A percentile compares a stretch with the other conserved stretches of the same genome.
These are phyloP conservation scores for Oreochromis mossambicus DNA, from an alignment of 2,797 vertebrate species.

Conservation along the genomic window DNA sequence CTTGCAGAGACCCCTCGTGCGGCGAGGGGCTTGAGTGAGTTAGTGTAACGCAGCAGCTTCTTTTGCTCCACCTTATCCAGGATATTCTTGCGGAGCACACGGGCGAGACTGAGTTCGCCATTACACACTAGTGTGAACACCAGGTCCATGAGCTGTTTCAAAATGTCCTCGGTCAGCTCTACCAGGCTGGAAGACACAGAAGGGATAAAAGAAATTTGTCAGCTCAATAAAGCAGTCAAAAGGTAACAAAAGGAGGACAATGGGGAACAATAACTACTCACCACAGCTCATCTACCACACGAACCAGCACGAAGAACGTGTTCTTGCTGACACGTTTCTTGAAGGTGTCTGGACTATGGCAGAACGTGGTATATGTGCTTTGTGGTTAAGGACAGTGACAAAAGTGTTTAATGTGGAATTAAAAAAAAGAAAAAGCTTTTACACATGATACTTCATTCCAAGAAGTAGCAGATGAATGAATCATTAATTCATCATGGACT, in stretches of 20 bases:
- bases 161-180: slow-evolving; percentile 95
- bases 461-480: neutral
- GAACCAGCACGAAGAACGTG: slow-evolving; percentile 96
- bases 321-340: slow-evolving; percentile 99
- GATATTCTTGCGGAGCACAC: slow-evolving; percentile 95
- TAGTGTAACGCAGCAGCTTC: slow-evolving; percentile 86
- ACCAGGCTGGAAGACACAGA: slow-evolving; percentile 78
- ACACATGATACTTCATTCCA: neutral
- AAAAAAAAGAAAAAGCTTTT: neutral
- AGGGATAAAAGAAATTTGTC: neutral
- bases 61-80: slow-evolving; percentile 96
- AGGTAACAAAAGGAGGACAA: neutral
- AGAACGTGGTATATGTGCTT: slow-evolving; percentile 91
- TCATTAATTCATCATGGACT: neutral
- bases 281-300: slow-evolving; percentile 98
- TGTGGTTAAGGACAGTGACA: slow-evolving; percentile 78
- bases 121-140: slow-evolving; percentile 93
- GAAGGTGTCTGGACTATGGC: slow-evolving; percentile 92
- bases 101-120: slow-evolving; percentile 94
- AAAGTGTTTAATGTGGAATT: too few relatives aligned
- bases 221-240: neutral
- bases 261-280: slow-evolving; percentile 69
- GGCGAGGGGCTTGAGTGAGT: slow-evolving; percentile 90
- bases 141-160: slow-evolving; percentile 95
- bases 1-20: slow-evolving; percentile 94